Evolutionary conservation across 2,888 invertebrate species (phyloP), one percentile per base, ranked within the genome.

Genomic region (Volucella inanis): DNA sequence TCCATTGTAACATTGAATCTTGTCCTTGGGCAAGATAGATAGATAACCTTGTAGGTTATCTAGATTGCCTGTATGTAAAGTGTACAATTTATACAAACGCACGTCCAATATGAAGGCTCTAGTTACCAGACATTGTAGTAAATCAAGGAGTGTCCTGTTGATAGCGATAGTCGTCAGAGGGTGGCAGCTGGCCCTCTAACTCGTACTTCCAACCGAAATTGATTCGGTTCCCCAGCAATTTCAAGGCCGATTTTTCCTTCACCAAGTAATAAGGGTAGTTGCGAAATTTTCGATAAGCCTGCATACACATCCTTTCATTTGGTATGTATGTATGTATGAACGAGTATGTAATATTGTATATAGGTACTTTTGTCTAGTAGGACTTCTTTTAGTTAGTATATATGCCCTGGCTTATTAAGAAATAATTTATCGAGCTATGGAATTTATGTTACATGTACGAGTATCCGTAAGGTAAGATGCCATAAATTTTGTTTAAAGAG

Each of bases 21-120:
- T 78, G 71, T 59, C 72, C 72, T 65, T 72, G 72, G 49, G 72
- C 65, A n/a, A n/a, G n/a, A n/a, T n/a, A n/a, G n/a, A n/a, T n/a
- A n/a, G 65, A 52, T 14, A n/a, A n/a, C n/a, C 43, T 49, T 57
- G 78, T 57, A 59, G 78, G 72, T 59, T 52, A 64, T 78, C 71
- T n/a, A 71, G 62, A 71, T 71, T 15, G 55, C 31, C 31, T 31
- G 31, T 31, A 31, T 6, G 31, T 31, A 64, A 57, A 54, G 67
- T 67, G 49, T 54, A 65, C 41, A 52, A 43, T 22, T 41, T 41
- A 62, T 75, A 64, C 50, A 43, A 11, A 70, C 62, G 68, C 45
- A 68, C 55, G 62, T 12, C 65, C 67, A 59, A 52, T 67, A 68
- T 65, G 61, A 76, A 76, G 43, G 45, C 52, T 74, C 31, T 31